Evolutionary conservation across 2,888 invertebrate genomes (phyloP).

Genomic region (Cephus rjabovi): DNA sequence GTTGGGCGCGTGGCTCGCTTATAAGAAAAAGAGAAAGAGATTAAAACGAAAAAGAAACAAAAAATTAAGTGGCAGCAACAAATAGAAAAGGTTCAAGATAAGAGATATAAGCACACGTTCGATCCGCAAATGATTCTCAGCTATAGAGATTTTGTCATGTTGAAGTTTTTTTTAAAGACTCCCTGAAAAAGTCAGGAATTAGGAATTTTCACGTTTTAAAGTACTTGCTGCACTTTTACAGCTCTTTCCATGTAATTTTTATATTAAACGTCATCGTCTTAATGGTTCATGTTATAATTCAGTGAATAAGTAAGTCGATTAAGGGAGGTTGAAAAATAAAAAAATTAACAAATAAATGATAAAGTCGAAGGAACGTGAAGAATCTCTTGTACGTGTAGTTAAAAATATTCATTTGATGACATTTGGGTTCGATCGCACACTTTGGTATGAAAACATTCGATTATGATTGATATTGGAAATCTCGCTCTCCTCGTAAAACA

Average conservation of each 20-base stretch:
- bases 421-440: neutral
- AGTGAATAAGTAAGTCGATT: neutral
- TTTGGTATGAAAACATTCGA: neutral
- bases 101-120: neutral
- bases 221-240: neutral
- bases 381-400: neutral
- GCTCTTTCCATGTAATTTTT: neutral
- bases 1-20: neutral
- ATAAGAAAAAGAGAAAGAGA: neutral
- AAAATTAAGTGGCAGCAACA: neutral
- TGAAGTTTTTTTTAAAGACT: neutral
- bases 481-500: neutral
- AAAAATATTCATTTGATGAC: neutral
- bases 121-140: neutral
- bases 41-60: neutral
- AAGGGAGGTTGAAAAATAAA: neutral
- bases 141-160: neutral
- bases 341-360: neutral
- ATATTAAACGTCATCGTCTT: neutral
- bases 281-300: neutral
- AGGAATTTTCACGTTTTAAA: neutral
- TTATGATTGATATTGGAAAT: neutral
- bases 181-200: neutral
- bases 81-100: neutral
- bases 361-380: neutral